Conservation (phyloP, 2,113 vertebrate species). For the Ailuropoda melanoleuca region DNA sequence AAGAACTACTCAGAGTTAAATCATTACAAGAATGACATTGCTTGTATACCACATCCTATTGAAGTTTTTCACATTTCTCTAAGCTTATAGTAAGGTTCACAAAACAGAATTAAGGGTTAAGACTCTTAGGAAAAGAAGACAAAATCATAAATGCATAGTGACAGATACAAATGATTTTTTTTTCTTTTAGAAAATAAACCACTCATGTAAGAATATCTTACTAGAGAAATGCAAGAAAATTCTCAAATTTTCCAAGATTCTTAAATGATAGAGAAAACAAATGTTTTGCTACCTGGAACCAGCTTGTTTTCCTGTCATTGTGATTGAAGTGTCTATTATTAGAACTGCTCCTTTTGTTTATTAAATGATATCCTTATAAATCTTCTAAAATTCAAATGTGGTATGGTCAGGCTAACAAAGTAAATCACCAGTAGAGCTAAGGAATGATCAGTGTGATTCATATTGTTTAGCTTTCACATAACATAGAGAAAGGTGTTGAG, state of each 20-base stretch:
- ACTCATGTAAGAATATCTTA: background rate
- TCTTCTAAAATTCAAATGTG: background rate
- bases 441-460: background rate
- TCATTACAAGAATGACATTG: background rate
- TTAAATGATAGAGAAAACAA: background rate
- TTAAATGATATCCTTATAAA: background rate
- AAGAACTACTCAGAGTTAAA: constrained; percentile 40
- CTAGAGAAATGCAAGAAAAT: background rate
- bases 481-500: background rate
- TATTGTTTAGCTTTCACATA: background rate
- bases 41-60: background rate
- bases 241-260: background rate
- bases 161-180: background rate
- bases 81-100: background rate
- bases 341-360: background rate
- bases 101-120: background rate
- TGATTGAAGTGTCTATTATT: background rate
- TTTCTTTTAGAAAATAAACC: background rate
- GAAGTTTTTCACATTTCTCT: background rate
- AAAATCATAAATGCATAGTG: background rate
- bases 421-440: background rate
- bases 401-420: background rate
- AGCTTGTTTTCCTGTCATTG: background rate
- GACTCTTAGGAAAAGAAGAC: background rate
- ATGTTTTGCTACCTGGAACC: background rate